Evolutionary conservation across 1,140 invertebrate species (phyloP).

Genomic region (Harpegnathos saltator): DNA sequence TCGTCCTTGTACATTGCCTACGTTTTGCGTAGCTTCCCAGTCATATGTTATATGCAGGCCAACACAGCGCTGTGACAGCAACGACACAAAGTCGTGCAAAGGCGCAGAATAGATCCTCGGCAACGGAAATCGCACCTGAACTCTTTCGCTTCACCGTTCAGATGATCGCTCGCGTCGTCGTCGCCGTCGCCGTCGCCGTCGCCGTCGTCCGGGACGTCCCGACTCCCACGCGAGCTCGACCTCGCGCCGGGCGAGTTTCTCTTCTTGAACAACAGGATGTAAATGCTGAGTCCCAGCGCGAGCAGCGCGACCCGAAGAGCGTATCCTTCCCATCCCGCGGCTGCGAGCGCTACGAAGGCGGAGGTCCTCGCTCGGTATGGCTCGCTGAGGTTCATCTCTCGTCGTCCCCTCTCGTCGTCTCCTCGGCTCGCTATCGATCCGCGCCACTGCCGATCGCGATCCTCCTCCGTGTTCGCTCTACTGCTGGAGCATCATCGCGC

Average conservation of each 20-base stretch:
- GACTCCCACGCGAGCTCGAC: conserved; percentile 12
- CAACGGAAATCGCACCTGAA: conserved; percentile 28
- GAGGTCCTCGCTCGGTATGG: conserved; percentile 21
- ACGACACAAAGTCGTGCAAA: no score
- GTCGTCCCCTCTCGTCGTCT: background rate
- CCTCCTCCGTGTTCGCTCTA: no score
- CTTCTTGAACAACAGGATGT: conserved; percentile 35
- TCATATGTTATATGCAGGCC: no score
- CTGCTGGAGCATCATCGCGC: no score
- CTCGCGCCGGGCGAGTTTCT: background rate
- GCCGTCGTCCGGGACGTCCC: background rate
- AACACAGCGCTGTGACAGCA: no score
- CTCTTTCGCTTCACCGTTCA: conserved; percentile 19
- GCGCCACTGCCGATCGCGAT: no score
- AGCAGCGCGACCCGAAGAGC: conserved; percentile 42
- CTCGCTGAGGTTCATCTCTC: conserved; percentile 60
- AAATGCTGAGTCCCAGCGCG: conserved; percentile 48
- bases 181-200: no score
- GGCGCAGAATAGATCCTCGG: no score
- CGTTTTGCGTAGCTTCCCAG: no score
- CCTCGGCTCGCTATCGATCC: no score
- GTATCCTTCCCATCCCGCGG: conserved; percentile 57
- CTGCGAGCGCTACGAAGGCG: conserved; percentile 9
- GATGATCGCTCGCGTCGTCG: background rate
- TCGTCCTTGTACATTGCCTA: no score